Base-by-base conservation (phyloP, 2,113 vertebrate species). In the Elephantulus edwardii region DNA sequence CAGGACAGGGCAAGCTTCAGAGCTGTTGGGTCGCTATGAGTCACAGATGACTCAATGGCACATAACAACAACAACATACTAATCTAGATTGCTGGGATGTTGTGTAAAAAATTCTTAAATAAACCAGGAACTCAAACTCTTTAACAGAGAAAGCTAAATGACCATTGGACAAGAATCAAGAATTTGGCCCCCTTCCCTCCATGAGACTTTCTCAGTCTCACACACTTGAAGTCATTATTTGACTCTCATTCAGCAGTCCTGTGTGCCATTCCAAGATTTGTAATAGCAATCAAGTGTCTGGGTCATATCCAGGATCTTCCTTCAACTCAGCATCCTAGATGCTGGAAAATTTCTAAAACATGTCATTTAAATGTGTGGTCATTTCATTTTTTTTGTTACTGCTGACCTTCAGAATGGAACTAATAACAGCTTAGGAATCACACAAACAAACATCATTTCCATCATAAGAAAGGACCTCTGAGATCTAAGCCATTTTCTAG, bases 321-420 rank as follows among this genome's bases (percentile, higher is more conserved):
- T 38, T 94, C 80, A 80, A 79, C 13, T 26, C 33, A 83, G 52
- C 60, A 80, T 64, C 87, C 58, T 46, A 72, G 60, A 85, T 88
- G 46, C 75, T 90, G 83, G 94, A 83, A 96, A 95, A 93, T 88
- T 90, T 90, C 93, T 88, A 83, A 20, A 64, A 10, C 46, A 4
- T 46, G 46, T 92, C 93, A 91, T 79, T 72, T 68, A 35, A 87
- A 82, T 88, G 44, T 50, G 70, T 66, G 44, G 6, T 92, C 9
- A 72, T 33, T 50, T 64, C 33, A 35, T 42, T 86, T 88, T 86
- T 88, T 93, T 81, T 48, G 54, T 84, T 88, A 56, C 81, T 42
- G 1, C 38, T 91, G 94, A 94, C 83, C 86, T 92, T 91, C 56
- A 58, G 42, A 92, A 82, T 72, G 88, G 70, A 89, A 93, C 81